Evolutionary conservation across 2,888 invertebrate species (phyloP).

Genomic region (Syritta pipiens): DNA sequence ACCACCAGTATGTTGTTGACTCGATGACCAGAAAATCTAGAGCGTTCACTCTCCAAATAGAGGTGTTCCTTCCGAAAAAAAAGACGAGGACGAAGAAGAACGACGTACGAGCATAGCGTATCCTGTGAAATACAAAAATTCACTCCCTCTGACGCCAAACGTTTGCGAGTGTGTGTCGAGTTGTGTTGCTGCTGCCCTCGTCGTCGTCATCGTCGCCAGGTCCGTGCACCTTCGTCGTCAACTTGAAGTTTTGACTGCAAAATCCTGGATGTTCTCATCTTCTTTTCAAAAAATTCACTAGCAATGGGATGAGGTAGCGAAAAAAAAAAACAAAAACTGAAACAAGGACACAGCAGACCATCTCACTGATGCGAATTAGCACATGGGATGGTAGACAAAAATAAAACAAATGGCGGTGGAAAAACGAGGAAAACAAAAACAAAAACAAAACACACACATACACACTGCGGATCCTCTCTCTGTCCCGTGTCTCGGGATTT

Average conservation of each 20-base stretch:
- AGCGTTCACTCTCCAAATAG: constrained; percentile 55
- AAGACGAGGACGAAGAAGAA: constrained; percentile 1
- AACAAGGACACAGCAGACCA: constrained; percentile 50
- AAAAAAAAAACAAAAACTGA: constrained; percentile 14
- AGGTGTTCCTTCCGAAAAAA: constrained; percentile 24
- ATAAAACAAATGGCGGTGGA: constrained; percentile 47
- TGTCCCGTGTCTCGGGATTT: constrained; percentile 62
- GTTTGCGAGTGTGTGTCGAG: constrained; percentile 32
- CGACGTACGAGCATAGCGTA: constrained; percentile 9
- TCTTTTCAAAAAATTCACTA: constrained; percentile 25
- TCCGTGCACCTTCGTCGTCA: constrained; percentile 58
- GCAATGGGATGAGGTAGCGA: not conserved
- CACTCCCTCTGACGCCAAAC: constrained; percentile 46
- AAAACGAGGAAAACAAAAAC: constrained; percentile 8
- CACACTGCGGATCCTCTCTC: constrained; percentile 4
- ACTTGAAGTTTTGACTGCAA: constrained; percentile 63
- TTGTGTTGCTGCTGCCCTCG: not conserved
- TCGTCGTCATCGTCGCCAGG: not conserved
- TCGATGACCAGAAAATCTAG: constrained; percentile 65
- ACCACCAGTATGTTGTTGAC: constrained; percentile 49
- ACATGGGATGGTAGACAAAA: constrained; percentile 58
- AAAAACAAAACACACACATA: constrained; percentile 1
- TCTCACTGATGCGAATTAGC: constrained; percentile 60
- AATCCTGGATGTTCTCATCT: constrained; percentile 51
- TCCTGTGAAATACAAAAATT: constrained; percentile 22